Evolutionary conservation across 1,140 invertebrate species (phyloP).

Genomic region (Drosophila tsacasi): DNA sequence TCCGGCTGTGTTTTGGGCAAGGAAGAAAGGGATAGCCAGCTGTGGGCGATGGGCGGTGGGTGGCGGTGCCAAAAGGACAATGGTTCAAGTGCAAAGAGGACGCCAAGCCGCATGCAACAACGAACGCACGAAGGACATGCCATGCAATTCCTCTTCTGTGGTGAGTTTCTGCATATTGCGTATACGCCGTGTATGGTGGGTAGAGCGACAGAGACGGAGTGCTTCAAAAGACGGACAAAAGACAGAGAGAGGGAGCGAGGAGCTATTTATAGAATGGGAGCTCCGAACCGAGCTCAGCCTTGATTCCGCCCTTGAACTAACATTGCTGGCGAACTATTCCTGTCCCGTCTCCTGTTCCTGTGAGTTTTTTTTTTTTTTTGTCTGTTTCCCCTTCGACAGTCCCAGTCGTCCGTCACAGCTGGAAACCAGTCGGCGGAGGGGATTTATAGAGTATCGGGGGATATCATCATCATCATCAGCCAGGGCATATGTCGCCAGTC

Average conservation of each 20-base stretch:
- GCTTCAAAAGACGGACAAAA: background rate
- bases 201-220: slow-evolving; percentile 17
- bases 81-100: slow-evolving; percentile 84
- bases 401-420: slow-evolving; percentile 62
- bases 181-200: slow-evolving; percentile 61
- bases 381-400: slow-evolving; percentile 28
- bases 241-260: slow-evolving; percentile 11
- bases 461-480: slow-evolving; percentile 14
- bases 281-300: slow-evolving; percentile 42
- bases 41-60: slow-evolving; percentile 24
- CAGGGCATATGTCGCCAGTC: slow-evolving; percentile 66
- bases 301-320: slow-evolving; percentile 76
- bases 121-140: slow-evolving; percentile 54
- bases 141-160: slow-evolving; percentile 51
- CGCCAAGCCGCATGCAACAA: slow-evolving; percentile 63
- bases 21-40: slow-evolving; percentile 52
- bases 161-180: slow-evolving; percentile 71
- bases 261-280: slow-evolving; percentile 64
- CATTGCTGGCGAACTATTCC: slow-evolving; percentile 50
- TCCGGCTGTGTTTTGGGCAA: background rate
- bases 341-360: slow-evolving; percentile 24
- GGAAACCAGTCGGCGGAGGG: slow-evolving; percentile 63
- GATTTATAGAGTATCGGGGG: slow-evolving; percentile 2
- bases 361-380: background rate
- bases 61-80: slow-evolving; percentile 75